Evolutionary conservation across 2,113 vertebrate species (phyloP).

Genomic region (Cygnus atratus): DNA sequence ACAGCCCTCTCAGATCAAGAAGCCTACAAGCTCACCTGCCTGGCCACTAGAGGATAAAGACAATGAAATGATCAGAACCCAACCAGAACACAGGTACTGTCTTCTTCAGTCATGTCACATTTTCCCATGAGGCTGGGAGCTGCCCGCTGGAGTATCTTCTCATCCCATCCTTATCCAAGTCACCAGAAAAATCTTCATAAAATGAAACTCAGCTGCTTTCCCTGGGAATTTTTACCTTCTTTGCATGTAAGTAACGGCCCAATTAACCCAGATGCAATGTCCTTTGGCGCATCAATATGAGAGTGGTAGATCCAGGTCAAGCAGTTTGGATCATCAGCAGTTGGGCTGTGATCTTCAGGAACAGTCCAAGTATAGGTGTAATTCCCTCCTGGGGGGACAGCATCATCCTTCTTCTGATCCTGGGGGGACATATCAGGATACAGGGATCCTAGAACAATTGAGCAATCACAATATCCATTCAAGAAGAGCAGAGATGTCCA

Average conservation of each 20-base stretch:
- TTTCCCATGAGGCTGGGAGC: background rate
- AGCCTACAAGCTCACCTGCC: background rate
- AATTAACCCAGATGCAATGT: constrained; percentile 80
- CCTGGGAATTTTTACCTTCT: constrained; percentile 60
- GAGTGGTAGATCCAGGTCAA: constrained; percentile 84
- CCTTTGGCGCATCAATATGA: constrained; percentile 79
- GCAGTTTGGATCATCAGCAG: constrained; percentile 77
- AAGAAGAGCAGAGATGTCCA: background rate
- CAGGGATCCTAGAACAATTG: constrained; percentile 75
- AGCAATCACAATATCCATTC: constrained; percentile 51
- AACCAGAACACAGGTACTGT: background rate
- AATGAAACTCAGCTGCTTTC: background rate
- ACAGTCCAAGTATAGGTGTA: constrained; percentile 80
- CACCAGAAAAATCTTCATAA: background rate
- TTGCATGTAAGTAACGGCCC: constrained; percentile 80
- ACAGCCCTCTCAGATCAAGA: background rate
- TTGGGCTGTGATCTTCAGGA: constrained; percentile 77
- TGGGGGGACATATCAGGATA: constrained; percentile 79
- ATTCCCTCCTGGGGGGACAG: constrained; percentile 73
- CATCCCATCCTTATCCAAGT: background rate
- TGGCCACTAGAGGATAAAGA: background rate
- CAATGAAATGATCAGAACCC: background rate
- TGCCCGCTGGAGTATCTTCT: background rate
- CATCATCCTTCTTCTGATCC: constrained; percentile 77
- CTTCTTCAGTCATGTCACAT: background rate